A percentile compares a stretch with the other conserved stretches of the same genome.
phyloP scores from a whole-genome alignment of 1,140 invertebrate species.

The Acromyrmex echinatior region DNA sequence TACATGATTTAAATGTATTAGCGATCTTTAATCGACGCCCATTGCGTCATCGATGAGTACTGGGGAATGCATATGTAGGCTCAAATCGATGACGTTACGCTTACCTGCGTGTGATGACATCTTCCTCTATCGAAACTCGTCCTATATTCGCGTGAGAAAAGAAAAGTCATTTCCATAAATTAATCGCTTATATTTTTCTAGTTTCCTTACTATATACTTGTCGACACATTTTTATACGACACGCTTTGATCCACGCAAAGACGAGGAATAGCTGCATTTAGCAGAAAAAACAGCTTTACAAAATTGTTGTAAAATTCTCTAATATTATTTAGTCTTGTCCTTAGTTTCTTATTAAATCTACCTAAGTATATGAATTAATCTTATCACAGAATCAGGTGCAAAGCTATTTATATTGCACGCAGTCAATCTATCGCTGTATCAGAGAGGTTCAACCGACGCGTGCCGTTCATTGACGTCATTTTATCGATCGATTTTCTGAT shows the following conservation, averaged over 20 bases:
- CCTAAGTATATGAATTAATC: too few species aligned
- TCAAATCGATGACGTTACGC: background rate
- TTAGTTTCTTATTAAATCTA: too few species aligned
- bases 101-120: background rate
- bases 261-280: too few species aligned
- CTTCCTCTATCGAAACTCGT: background rate
- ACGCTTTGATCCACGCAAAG: background rate
- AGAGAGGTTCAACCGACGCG: background rate
- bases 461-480: background rate
- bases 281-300: too few species aligned
- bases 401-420: too few species aligned
- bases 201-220: background rate
- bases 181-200: background rate
- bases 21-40: conserved; percentile 10
- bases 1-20: conserved; percentile 28
- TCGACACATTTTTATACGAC: background rate
- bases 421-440: background rate
- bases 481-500: background rate
- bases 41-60: background rate
- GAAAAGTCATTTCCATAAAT: background rate
- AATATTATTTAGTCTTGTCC: too few species aligned
- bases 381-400: too few species aligned
- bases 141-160: background rate
- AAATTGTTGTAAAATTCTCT: too few species aligned
- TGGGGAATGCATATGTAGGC: background rate